Evolutionary conservation across 2,888 invertebrate species (phyloP), one percentile per base, ranked within the genome.

Genomic region (Malacosoma neustria): DNA sequence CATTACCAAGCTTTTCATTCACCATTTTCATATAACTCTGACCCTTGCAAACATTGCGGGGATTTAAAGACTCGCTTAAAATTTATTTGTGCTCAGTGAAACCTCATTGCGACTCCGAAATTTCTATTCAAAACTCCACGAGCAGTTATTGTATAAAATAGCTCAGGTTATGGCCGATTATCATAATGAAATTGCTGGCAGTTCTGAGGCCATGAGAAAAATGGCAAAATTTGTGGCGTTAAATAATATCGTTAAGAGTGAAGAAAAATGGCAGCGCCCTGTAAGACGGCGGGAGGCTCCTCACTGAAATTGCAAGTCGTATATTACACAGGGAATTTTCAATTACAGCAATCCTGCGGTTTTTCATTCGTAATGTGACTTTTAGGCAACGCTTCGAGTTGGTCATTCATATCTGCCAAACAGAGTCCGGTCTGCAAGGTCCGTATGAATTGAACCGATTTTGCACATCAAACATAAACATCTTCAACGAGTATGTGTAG

Each of bases 351-450:
- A 82, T 80, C 79, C 76, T 55, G 82, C 76, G 85, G 82, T 84
- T 84, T 84, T 82, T 84, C 82, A 84, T 79, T 80, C 72, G 72
- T 80, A 81, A 84, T 81, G 80, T 75, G 80, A 84, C 81, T 81
- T 77, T 80, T 76, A 71, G 79, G 73, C 72, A 70, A 60, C 64
- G 73, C 63, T 74, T 68, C 69, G 67, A 63, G 66, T 59, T 60
- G 70, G 69, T 67, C 74, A 73, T 76, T 75, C 76, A 76, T 80
- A 75, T 69, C 68, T 65, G 61, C 62, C 61, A 54, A 42, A 35
- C 40, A 45, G 48, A 22, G 3, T 22, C 40, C 45, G 51, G 54
- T 41, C 34, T 39, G 15, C 36, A 38, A 36, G 37, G 42, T 39
- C 30, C 30, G 14, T 3, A 13, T 14, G 6, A 34, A 30, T 37